Evolutionary conservation across 1,140 invertebrate species (phyloP).

Genomic region (Anthonomus grandis): DNA sequence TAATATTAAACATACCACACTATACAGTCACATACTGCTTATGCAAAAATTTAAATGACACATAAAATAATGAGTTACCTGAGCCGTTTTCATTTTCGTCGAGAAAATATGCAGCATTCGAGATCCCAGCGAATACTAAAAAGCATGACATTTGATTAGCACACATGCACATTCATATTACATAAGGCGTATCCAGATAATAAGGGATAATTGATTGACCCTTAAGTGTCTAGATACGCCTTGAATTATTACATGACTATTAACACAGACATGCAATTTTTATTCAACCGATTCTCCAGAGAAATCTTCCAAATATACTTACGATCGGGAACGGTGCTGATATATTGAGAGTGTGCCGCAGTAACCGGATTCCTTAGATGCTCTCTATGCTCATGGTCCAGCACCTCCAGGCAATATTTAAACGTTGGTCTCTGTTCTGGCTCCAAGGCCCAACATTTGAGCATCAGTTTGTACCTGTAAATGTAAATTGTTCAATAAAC

Average conservation of each 20-base stretch:
- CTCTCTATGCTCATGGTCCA: slow-evolving; percentile 51
- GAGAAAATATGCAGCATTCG: slow-evolving; percentile 50
- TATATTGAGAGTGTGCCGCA: slow-evolving; percentile 44
- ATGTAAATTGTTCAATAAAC: neutral
- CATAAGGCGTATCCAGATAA: slow-evolving; percentile 7
- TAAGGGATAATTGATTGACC: no score
- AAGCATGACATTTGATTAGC: slow-evolving; percentile 37
- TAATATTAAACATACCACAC: no score
- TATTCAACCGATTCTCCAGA: no score
- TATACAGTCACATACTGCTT: no score
- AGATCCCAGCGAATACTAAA: slow-evolving; percentile 46
- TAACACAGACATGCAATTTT: no score
- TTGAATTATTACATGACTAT: no score
- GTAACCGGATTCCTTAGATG: slow-evolving; percentile 37
- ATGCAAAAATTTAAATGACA: neutral
- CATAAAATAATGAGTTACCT: slow-evolving; percentile 39
- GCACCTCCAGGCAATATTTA: slow-evolving; percentile 65
- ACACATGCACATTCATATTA: slow-evolving; percentile 24
- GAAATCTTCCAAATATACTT: no score
- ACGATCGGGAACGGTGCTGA: slow-evolving; percentile 46
- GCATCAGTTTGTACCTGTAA: slow-evolving; percentile 72
- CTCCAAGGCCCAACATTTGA: slow-evolving; percentile 74
- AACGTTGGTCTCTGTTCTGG: slow-evolving; percentile 76
- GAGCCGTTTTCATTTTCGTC: slow-evolving; percentile 49
- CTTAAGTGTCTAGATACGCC: no score